Evolutionary conservation across 2,888 invertebrate genomes (phyloP).

Genomic region (Morpho achilles): DNA sequence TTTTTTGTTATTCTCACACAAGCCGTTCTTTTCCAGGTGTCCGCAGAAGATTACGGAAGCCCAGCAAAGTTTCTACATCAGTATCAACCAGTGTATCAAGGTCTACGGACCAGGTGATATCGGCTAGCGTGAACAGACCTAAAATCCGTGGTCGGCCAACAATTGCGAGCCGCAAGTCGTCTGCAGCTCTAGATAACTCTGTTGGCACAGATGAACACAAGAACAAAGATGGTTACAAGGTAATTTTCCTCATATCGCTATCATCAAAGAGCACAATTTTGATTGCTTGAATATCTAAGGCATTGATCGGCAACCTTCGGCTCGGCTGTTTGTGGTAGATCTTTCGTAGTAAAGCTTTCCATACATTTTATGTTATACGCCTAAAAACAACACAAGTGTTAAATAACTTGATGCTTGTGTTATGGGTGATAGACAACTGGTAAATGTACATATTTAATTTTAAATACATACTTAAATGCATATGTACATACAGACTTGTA

Average conservation of each 20-base stretch:
- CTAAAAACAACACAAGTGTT: no score
- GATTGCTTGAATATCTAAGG: no score
- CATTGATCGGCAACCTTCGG: no score
- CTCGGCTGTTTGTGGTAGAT: no score
- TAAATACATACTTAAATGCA: no score
- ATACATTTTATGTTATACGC: no score
- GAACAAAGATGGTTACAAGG: conserved; percentile 86
- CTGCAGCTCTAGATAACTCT: conserved; percentile 76
- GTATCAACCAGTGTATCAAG: conserved; percentile 81
- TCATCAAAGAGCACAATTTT: no score
- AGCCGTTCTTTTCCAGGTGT: conserved; percentile 62
- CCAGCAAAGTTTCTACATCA: conserved; percentile 81
- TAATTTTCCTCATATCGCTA: conserved; percentile 27
- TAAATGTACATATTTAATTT: no score
- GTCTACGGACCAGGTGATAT: conserved; percentile 68
- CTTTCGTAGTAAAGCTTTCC: no score
- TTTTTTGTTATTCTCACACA: not conserved
- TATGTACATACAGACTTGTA: no score
- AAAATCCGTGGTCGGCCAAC: conserved; percentile 79
- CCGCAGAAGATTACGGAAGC: conserved; percentile 83
- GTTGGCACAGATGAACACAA: conserved; percentile 79
- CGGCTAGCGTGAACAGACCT: conserved; percentile 82
- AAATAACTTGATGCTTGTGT: no score
- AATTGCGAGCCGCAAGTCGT: conserved; percentile 78
- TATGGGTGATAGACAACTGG: no score